A percentile compares a stretch with the other conserved stretches of the same genome.
Evolutionary conservation across 1,140 invertebrate species (phyloP).

Genomic region (Hylaeus anthracinus): DNA sequence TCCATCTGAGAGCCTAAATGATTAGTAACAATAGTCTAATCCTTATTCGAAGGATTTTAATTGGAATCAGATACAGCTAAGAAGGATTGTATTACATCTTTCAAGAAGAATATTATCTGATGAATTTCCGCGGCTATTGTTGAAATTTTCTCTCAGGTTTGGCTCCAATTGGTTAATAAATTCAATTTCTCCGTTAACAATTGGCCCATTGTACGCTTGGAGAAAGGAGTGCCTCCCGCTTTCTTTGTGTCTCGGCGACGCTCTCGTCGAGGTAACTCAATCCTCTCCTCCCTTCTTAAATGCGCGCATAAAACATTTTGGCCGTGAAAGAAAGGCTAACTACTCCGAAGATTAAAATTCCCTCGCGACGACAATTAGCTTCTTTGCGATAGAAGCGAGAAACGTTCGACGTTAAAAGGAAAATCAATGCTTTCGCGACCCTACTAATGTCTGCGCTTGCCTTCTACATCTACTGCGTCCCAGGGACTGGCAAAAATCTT

Average conservation of each 20-base stretch:
- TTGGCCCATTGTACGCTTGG: background rate
- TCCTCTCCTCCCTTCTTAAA: background rate
- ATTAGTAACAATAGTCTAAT: too few species aligned
- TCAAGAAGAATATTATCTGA: too few species aligned
- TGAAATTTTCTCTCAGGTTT: too few species aligned
- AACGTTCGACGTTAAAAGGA: background rate
- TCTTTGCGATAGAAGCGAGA: background rate
- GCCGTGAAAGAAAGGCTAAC: conserved; percentile 2
- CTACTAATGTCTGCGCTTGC: background rate
- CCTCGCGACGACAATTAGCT: background rate
- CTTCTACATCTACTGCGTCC: background rate
- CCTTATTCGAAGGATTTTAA: too few species aligned
- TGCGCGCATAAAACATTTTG: background rate
- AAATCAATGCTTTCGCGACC: background rate
- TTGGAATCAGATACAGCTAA: too few species aligned
- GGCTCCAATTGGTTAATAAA: too few species aligned
- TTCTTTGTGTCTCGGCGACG: background rate
- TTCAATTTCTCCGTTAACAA: background rate
- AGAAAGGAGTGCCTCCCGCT: background rate
- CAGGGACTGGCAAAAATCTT: too few species aligned
- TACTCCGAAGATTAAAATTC: background rate
- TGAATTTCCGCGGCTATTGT: too few species aligned
- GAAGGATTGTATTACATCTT: too few species aligned
- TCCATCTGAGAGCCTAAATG: too few species aligned
- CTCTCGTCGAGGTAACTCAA: background rate